Evolutionary conservation across 2,113 vertebrate genomes (phyloP), one percentile per base, ranked within the genome.

Genomic region (Aspiorhynchus laticeps): DNA sequence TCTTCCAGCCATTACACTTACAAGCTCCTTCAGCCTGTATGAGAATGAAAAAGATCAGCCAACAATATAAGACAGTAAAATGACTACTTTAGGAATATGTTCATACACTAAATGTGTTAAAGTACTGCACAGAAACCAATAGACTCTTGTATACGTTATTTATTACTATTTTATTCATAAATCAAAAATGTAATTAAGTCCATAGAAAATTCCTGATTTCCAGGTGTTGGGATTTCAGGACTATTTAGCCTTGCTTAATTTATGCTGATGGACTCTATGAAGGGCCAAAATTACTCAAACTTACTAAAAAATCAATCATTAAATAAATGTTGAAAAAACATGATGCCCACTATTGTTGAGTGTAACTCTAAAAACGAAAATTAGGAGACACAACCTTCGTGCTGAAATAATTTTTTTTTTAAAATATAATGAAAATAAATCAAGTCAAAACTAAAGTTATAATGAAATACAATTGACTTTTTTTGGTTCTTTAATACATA

Each of bases 1-100:
- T 99, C 92, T 99, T 99, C 98, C 98, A 99, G 90, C 98, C 98
- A 75, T 99, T 99, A 91, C 98, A 99, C 82, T 99, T 99, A 89
- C 98, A 99, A 26, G 97, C 97, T 69, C 98, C 98, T 89, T 99
- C 98, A 0, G 97, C 98, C 98, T 99, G 69, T 5, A 24, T 12
- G 43, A 69, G 17, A 67, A 79, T 41, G 14, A 61, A 71, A 53
- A 53, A 73, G 26, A 69, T 38, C 53, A 88, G 41, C n/a, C 41
- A n/a, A 17, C n/a, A 82, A 77, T 24, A 73, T 24, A 43, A 76
- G 36, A 43, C 69, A 65, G 6, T 38, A 83, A 67, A 83, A 75
- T 65, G 46, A 33, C 43, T 61, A 92, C 69, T 46, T 46, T 28
- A 28, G n/a, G n/a, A 46, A 75, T 12, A 11, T 24, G 24, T 26